These are phyloP conservation scores for Drosophila aldrichi DNA, from an alignment of 2,888 invertebrate genomes.

Conservation along the genomic window DNA sequence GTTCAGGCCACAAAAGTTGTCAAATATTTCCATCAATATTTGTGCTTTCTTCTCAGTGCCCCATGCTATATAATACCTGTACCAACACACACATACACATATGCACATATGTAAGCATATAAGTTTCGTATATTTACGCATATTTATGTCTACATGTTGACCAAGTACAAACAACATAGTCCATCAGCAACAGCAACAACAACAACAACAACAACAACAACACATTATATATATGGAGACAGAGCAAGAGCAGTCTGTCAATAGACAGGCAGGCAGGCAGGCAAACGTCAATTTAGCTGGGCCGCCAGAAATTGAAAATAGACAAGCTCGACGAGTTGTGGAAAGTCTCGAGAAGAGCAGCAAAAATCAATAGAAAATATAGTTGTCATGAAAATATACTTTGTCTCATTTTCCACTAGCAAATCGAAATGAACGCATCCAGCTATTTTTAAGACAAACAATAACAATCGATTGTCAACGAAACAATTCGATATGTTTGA, in stretches of 20 bases:
- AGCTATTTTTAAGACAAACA: constrained; percentile 15
- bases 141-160: constrained; percentile 74
- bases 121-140: constrained; percentile 65
- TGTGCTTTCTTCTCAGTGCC: constrained; percentile 64
- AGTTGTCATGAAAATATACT: constrained; percentile 53
- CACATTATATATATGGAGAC: not conserved
- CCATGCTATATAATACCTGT: constrained; percentile 4
- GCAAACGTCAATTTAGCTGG: constrained; percentile 70
- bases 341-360: constrained; percentile 35
- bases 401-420: constrained; percentile 25
- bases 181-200: constrained; percentile 31
- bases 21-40: constrained; percentile 58
- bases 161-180: constrained; percentile 63
- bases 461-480: constrained; percentile 12
- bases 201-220: not conserved
- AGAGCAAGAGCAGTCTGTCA: constrained; percentile 62
- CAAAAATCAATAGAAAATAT: constrained; percentile 43
- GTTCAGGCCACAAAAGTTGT: not conserved
- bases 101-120: constrained; percentile 10
- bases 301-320: constrained; percentile 73
- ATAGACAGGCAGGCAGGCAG: constrained; percentile 56
- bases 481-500: not conserved
- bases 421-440: constrained; percentile 3
- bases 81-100: not conserved
- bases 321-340: constrained; percentile 51